Evolutionary conservation across 2,797 vertebrate genomes (phyloP).

Genomic region (Menidia menidia): DNA sequence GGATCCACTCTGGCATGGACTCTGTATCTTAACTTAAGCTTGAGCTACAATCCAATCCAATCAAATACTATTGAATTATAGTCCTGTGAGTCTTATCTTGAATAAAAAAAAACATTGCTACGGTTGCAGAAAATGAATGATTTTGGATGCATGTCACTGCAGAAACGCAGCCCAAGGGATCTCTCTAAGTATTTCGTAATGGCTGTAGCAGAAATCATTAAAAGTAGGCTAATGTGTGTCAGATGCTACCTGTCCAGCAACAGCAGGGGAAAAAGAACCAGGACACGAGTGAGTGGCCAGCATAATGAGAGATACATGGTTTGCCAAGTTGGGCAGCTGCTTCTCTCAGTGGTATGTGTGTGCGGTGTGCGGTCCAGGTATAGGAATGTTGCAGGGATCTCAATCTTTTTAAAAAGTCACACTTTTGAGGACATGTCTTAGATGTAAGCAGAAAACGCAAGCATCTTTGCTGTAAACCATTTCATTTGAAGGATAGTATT

Average conservation of each 20-base stretch:
- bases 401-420: conserved; percentile 1
- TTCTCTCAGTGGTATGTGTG: conserved; percentile 43
- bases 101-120: conserved; percentile 30
- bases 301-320: conserved; percentile 74
- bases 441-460: background rate
- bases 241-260: conserved; percentile 82
- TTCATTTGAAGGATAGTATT: background rate
- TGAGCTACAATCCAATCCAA: background rate
- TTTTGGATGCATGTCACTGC: conserved; percentile 47
- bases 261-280: conserved; percentile 65
- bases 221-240: conserved; percentile 79
- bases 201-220: conserved; percentile 76
- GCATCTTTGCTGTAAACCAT: background rate
- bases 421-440: background rate
- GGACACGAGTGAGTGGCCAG: conserved; percentile 76
- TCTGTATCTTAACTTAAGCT: conserved; percentile 20
- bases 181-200: conserved; percentile 70
- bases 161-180: conserved; percentile 54
- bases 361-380: conserved; percentile 28
- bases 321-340: conserved; percentile 75
- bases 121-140: conserved; percentile 41
- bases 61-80: background rate
- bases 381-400: conserved; percentile 3
- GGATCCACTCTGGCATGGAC: conserved; percentile 25
- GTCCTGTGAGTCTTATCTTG: background rate